Evolutionary conservation across 2,888 invertebrate species (phyloP), one percentile per base, ranked within the genome.

Genomic region (Mesochorus sp.): DNA sequence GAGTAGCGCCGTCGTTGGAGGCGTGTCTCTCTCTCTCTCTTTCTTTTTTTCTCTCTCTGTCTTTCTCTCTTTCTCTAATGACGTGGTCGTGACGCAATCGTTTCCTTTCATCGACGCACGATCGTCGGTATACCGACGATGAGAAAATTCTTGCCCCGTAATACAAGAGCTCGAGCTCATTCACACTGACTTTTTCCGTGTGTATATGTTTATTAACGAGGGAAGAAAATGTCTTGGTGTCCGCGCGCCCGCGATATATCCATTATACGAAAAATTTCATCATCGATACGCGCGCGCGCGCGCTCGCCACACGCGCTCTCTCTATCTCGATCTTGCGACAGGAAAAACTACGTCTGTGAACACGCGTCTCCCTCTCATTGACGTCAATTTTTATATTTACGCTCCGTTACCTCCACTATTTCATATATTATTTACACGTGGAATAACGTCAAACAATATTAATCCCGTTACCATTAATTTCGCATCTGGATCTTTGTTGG

Each of bases 81-180:
- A 89, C 86, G 88, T 88, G 87, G 86, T 88, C 88, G 88, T 89
- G 89, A 88, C 89, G 88, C 84, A 88, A 89, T 88, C 86, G 81
- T 88, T 89, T 89, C 85, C 85, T 85, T 85, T 85, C 84, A 81
- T n/a, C 80, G 79, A 70, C 21, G 47, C 37, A 64, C 44, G 17
- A 66, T n/a, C n/a, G 37, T 59, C 37, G 14, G 62, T 61, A 47
- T 26, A 28, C 31, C n/a, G 39, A 42, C 59, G 14, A 42, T 59
- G 59, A 59, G 59, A 42, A 59, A 26, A 59, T 59, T 24, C 12
- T 59, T 42, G n/a, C n/a, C n/a, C n/a, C n/a, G n/a, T n/a, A n/a
- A n/a, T n/a, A n/a, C n/a, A n/a, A n/a, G n/a, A n/a, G n/a, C n/a
- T n/a, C n/a, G n/a, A n/a, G n/a, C n/a, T n/a, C n/a, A n/a, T n/a